Evolutionary conservation across 2,888 invertebrate genomes (phyloP).

Genomic region (Calameuta filiformis): DNA sequence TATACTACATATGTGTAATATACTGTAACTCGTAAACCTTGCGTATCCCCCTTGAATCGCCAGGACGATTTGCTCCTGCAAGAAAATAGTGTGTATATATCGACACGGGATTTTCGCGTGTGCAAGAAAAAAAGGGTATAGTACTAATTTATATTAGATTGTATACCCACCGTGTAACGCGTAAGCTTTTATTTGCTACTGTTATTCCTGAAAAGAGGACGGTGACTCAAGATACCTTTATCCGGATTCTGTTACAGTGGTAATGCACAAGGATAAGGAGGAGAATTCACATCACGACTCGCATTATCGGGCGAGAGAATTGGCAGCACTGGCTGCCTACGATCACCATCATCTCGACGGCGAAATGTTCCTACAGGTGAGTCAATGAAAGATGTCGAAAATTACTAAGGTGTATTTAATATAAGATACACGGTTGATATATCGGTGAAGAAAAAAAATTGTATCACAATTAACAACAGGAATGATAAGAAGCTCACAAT

Average conservation of each 20-base stretch:
- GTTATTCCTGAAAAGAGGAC: neutral
- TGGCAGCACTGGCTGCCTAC: slow-evolving; percentile 86
- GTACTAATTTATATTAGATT: slow-evolving; percentile 28
- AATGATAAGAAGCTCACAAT: neutral
- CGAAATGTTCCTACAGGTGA: slow-evolving; percentile 95
- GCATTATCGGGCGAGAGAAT: slow-evolving; percentile 75
- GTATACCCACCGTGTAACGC: neutral
- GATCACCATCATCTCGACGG: slow-evolving; percentile 93
- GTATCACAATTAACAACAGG: neutral
- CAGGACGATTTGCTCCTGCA: slow-evolving; percentile 20
- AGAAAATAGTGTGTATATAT: slow-evolving; percentile 6
- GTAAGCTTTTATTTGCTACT: neutral
- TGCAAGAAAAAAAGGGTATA: neutral
- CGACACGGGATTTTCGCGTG: neutral
- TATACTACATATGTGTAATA: neutral
- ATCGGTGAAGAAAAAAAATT: neutral
- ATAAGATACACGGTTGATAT: neutral
- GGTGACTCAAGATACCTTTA: slow-evolving; percentile 6
- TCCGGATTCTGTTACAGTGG: slow-evolving; percentile 76
- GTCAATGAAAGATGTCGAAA: slow-evolving; percentile 21
- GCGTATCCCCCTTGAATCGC: slow-evolving; percentile 23
- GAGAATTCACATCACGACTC: slow-evolving; percentile 76
- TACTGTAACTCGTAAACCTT: neutral
- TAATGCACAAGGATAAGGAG: slow-evolving; percentile 95
- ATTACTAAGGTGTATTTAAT: neutral